These are phyloP conservation scores for Ia io DNA, from an alignment of 2,113 vertebrate genomes.

Conservation along the genomic window DNA sequence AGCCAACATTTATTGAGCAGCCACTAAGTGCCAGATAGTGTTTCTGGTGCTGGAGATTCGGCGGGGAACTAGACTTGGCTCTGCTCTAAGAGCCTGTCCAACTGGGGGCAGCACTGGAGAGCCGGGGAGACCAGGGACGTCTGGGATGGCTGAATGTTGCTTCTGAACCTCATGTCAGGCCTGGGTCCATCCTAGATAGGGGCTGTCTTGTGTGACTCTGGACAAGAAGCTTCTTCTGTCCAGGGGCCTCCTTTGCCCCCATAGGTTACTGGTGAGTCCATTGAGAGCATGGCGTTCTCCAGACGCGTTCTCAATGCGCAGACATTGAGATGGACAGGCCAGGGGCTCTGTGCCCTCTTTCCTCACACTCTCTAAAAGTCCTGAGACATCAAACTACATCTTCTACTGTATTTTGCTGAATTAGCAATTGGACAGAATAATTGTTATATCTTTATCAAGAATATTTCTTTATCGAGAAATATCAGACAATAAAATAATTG, in stretches of 20 bases:
- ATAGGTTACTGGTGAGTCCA: neutral
- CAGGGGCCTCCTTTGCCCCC: neutral
- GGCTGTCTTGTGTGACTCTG: neutral
- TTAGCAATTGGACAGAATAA: neutral
- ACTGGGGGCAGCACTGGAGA: neutral
- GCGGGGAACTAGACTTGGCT: neutral
- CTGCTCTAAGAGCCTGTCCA: neutral
- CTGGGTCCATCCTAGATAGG: neutral
- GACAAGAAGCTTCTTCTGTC: neutral
- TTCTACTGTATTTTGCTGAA: neutral
- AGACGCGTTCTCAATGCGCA: neutral
- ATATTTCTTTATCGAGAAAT: neutral
- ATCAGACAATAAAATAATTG: neutral
- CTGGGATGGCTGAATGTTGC: neutral
- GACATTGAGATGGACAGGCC: neutral
- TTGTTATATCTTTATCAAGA: neutral
- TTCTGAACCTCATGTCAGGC: neutral
- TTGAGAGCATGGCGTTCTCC: neutral
- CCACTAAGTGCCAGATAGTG: neutral
- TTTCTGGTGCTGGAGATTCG: neutral
- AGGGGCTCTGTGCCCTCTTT: fast-evolving
- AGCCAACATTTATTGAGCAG: neutral
- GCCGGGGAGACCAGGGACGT: neutral
- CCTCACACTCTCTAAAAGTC: neutral
- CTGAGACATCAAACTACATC: neutral